These are phyloP conservation scores for Thomomys bottae DNA, from an alignment of 2,113 vertebrate species.

Conservation along the genomic window DNA sequence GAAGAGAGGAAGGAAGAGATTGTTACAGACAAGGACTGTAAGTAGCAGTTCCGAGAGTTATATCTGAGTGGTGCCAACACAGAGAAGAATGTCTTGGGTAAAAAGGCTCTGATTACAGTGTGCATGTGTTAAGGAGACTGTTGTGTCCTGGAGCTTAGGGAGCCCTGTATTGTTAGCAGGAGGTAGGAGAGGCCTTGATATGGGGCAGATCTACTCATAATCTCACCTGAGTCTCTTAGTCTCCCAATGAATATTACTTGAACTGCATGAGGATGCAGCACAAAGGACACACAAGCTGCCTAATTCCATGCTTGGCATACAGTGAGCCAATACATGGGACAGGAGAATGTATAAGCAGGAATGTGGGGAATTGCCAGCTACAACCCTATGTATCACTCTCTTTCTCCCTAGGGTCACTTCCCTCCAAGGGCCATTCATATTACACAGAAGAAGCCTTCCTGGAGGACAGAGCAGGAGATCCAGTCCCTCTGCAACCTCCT, in stretches of 20 bases:
- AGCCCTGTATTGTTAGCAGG: neutral
- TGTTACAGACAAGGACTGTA: neutral
- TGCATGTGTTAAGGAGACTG: neutral
- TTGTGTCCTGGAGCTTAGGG: neutral
- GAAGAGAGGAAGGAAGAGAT: neutral
- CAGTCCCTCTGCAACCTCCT: conserved; percentile 76
- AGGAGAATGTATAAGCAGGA: neutral
- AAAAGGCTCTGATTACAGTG: neutral
- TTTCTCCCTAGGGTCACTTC: conserved; percentile 82
- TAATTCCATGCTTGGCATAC: neutral
- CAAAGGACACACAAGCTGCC: neutral
- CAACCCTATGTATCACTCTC: neutral
- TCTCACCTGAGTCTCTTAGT: neutral
- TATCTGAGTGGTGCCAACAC: neutral
- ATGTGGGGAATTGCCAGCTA: neutral
- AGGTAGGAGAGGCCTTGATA: neutral
- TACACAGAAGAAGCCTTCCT: conserved; percentile 75
- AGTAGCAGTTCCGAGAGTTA: no score
- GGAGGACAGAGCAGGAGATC: conserved; percentile 79
- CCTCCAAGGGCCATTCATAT: conserved; percentile 80
- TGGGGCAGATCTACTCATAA: neutral
- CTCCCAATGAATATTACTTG: neutral
- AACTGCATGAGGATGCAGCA: neutral
- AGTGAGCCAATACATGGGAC: neutral
- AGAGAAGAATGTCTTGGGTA: neutral